Percentiles rank a stretch among this genome's conserved stretches.
These are phyloP conservation scores for Notothenia rossii DNA, from an alignment of 2,113 vertebrate genomes.

Conservation along the genomic window DNA sequence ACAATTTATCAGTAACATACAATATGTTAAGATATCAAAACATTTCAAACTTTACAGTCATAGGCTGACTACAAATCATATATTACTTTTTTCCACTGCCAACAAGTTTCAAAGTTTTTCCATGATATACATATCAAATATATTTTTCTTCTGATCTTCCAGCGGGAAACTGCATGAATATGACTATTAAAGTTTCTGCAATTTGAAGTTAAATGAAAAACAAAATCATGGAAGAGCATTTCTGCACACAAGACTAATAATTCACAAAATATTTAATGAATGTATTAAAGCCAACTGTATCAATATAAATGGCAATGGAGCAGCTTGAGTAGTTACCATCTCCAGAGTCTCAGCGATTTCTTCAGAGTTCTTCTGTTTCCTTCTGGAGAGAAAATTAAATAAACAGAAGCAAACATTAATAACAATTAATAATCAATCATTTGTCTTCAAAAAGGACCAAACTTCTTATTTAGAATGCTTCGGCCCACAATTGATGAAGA, in stretches of 20 bases:
- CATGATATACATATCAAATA: too few relatives aligned
- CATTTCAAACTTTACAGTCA: too few relatives aligned
- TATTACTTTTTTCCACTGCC: too few relatives aligned
- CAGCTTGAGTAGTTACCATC: constrained; percentile 20
- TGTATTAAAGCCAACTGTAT: background rate
- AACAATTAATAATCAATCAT: background rate
- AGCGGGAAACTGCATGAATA: too few relatives aligned
- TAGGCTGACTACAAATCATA: too few relatives aligned
- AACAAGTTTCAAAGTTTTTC: too few relatives aligned
- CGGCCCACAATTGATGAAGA: too few relatives aligned
- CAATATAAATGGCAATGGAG: constrained; percentile 19
- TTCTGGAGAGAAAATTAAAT: constrained; percentile 24
- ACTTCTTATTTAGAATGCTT: background rate
- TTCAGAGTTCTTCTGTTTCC: constrained; percentile 7
- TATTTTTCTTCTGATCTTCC: too few relatives aligned
- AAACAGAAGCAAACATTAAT: background rate
- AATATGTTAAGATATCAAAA: too few relatives aligned
- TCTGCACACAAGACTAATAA: background rate
- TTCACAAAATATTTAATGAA: background rate
- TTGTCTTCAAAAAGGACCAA: background rate
- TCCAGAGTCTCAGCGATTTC: constrained; percentile 38
- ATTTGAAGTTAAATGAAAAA: background rate
- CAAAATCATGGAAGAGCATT: background rate
- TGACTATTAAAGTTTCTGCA: background rate
- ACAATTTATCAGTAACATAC: background rate